Evolutionary conservation across 2,113 vertebrate species (phyloP).

Genomic region (Austrofundulus limnaeus): DNA sequence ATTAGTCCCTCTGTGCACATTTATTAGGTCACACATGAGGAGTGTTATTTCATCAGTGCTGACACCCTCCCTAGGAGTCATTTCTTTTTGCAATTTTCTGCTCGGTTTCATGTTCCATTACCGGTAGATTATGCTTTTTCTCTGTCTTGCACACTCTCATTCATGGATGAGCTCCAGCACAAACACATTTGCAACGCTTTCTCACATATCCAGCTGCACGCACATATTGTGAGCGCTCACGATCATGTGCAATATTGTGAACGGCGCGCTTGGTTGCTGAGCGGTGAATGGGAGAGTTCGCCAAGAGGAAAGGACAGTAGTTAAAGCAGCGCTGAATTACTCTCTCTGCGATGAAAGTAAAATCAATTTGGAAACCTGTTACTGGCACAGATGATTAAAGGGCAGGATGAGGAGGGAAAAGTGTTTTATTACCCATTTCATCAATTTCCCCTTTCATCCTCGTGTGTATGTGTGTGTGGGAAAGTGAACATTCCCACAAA

Average conservation of each 20-base stretch:
- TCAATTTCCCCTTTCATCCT: conserved; percentile 14
- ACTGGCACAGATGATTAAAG: conserved; percentile 57
- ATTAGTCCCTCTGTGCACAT: conserved; percentile 51
- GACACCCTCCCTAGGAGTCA: conserved; percentile 63
- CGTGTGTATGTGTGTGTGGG: not conserved
- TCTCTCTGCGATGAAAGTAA: conserved; percentile 52
- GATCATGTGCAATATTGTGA: conserved; percentile 40
- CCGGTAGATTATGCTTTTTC: conserved; percentile 62
- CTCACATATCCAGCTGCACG: conserved; percentile 23
- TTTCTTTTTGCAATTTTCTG: conserved; percentile 80
- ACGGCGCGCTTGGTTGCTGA: conserved; percentile 56
- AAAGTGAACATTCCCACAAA: too few relatives aligned
- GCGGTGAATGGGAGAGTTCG: conserved; percentile 40
- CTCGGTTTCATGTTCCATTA: conserved; percentile 79
- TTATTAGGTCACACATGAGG: conserved; percentile 67
- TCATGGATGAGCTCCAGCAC: conserved; percentile 55
- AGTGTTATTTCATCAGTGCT: conserved; percentile 67
- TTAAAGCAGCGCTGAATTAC: conserved; percentile 52
- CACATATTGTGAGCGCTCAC: conserved; percentile 41
- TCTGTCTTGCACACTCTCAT: conserved; percentile 56
- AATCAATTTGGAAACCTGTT: conserved; percentile 61
- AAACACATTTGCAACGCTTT: conserved; percentile 54
- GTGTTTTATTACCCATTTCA: conserved; percentile 30
- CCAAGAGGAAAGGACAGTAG: conserved; percentile 53
- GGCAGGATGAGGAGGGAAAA: conserved; percentile 23